Evolutionary conservation across 2,888 invertebrate species (phyloP), one percentile per base, ranked within the genome.

Genomic region (Bembecia ichneumoniformis): DNA sequence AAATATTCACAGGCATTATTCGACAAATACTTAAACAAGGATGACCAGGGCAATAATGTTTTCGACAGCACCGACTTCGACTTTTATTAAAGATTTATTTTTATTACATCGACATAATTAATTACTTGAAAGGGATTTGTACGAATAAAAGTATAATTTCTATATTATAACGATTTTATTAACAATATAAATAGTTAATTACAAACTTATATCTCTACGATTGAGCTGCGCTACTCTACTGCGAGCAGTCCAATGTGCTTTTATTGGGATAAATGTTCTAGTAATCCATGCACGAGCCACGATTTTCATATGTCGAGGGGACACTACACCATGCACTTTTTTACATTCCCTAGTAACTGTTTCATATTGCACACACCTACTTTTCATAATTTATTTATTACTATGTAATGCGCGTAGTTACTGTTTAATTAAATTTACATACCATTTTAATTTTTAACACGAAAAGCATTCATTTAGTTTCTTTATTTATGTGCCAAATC

Each of bases 171-270:
- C 87, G 77, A 74, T 87, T 87, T 87, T 87, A 86, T 83, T 87
- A 87, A 87, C 87, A 87, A 86, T 86, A 86, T 84, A 84, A 86
- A 87, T 82, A 82, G 76, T 66, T 82, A 84, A 80, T 84, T 84
- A 84, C 80, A 86, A 87, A 86, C 82, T 82, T 83, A 84, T 71
- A 70, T 61, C 56, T 67, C 83, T 84, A 86, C 82, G 80, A 82
- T 84, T 86, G 84, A 86, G 84, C 87, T 83, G 83, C 83, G 78
- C 86, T 86, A 86, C 75, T 81, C 83, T 84, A 84, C 82, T 75
- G 78, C 81, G 81, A 83, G 82, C 86, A 84, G 83, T 83, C 75
- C 80, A 82, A 83, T 71, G 74, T 83, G 77, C 76, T 80, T 81
- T 54, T 65, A 59, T 62, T 65, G 62, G 28, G 51, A 5, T 40